These are phyloP conservation scores for Pollenia griseotomentosa DNA, from an alignment of 2,888 invertebrate genomes.

Conservation along the genomic window DNA sequence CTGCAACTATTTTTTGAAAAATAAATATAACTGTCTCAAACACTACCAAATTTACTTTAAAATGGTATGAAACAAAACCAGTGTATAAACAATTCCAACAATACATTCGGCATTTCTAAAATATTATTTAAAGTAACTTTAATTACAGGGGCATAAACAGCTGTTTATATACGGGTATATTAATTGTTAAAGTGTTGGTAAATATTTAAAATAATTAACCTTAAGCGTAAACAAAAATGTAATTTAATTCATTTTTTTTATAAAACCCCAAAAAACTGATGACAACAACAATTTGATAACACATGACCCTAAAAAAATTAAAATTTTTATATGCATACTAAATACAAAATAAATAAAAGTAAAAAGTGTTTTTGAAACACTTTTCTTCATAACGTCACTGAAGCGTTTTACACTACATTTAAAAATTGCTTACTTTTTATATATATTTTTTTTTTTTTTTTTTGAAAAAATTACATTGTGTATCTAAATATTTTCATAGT, in stretches of 20 bases:
- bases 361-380: slow-evolving; percentile 24
- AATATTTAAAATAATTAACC: not conserved
- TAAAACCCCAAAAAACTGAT: slow-evolving; percentile 24
- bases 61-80: too few relatives aligned
- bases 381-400: slow-evolving; percentile 64
- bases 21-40: too few relatives aligned
- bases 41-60: too few relatives aligned
- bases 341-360: not conserved
- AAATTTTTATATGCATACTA: not conserved
- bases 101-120: too few relatives aligned
- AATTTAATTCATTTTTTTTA: not conserved
- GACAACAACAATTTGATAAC: slow-evolving; percentile 45
- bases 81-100: too few relatives aligned
- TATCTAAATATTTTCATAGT: slow-evolving; percentile 3
- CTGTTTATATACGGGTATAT: too few relatives aligned
- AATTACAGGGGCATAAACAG: too few relatives aligned
- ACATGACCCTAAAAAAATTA: slow-evolving; percentile 47
- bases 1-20: too few relatives aligned
- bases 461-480: too few relatives aligned
- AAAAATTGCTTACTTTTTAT: not conserved
- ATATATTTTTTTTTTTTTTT: too few relatives aligned
- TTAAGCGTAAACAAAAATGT: not conserved
- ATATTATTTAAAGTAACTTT: too few relatives aligned
- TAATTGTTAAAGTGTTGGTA: not conserved
- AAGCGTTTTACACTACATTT: slow-evolving; percentile 55